Base-by-base conservation (phyloP, 2,888 invertebrate genomes). In the Acholoe squamosa region DNA sequence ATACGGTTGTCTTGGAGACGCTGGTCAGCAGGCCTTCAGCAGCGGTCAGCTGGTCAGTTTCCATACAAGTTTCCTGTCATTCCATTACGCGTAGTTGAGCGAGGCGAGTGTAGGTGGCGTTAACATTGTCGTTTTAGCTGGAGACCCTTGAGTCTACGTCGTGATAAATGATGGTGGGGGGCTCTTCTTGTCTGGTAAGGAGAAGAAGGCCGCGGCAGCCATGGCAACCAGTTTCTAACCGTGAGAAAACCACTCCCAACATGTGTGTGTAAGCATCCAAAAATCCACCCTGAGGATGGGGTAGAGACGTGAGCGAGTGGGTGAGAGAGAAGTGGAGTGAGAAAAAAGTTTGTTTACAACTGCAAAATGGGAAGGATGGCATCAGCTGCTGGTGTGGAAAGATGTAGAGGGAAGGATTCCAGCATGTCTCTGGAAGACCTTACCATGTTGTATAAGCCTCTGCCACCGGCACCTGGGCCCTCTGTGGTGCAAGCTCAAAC, bases 11-110 rank as follows among this genome's bases (percentile, higher is more conserved):
- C 84, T 22, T 34, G 84, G 84, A 25, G 84, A 25, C 71, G 28
- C 28, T 71, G 25, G 71, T 71, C 71, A 25, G 31, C 28, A 22
- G 28, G 71, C 7, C 28, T 61, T n/a, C 10, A 14, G 3, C 61
- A 61, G 3, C 14, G 61, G 61, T 61, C 61, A 61, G 61, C 61
- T 28, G 77, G 28, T 22, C 25, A 67, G 67, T 7, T 14, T 67
- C 28, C 67, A 25, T 28, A 67, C 25, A 28, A 25, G 67, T 1
- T 1, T 25, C 7, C 67, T n/a, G 84, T 19, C 43, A 84, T 43
- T 51, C 84, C 84, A 84, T 84, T 84, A 84, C 84, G 84, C 84
- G 51, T 84, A 25, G 43, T 84, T 84, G 84, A 84, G 51, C 84
- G 43, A 51, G 33, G 25, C 51, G 43, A 12, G 43, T n/a, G 25